These are phyloP conservation scores for Dysidea cf. avara DNA, from an alignment of 37 sponge, comb jelly and placozoan species.

Conservation along the genomic window DNA sequence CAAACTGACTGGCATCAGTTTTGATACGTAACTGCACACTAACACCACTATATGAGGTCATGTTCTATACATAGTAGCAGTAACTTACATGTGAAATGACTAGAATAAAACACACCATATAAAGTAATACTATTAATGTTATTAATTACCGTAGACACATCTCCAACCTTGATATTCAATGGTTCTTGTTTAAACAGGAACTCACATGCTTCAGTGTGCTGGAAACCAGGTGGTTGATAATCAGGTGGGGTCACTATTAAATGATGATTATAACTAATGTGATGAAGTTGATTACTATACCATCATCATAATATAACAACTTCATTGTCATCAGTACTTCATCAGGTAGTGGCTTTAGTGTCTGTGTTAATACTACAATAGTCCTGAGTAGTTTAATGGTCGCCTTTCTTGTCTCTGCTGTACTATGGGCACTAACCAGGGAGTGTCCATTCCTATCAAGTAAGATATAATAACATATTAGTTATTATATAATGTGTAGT, in stretches of 20 bases:
- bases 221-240: constrained; percentile 87
- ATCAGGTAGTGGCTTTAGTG: constrained; percentile 85
- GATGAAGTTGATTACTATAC: constrained; percentile 19
- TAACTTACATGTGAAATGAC: constrained; percentile 43
- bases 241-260: constrained; percentile 75
- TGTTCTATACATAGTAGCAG: neutral
- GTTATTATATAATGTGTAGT: too few relatives aligned
- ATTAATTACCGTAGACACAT: constrained; percentile 56
- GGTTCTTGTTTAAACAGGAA: constrained; percentile 57
- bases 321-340: constrained; percentile 96
- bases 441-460: constrained; percentile 58
- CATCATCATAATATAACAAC: constrained; percentile 82
- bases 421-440: constrained; percentile 57
- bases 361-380: constrained; percentile 91
- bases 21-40: constrained; percentile 81
- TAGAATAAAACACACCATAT: too few relatives aligned
- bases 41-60: too few relatives aligned
- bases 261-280: neutral
- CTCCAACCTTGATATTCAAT: constrained; percentile 64
- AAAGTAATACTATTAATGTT: too few relatives aligned
- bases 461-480: too few relatives aligned
- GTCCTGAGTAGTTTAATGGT: constrained; percentile 88
- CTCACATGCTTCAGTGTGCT: constrained; percentile 40
- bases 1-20: constrained; percentile 68
- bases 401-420: constrained; percentile 75